These are phyloP conservation scores for Drosophila simulans DNA, from an alignment of 1,140 invertebrate species.

Conservation along the genomic window DNA sequence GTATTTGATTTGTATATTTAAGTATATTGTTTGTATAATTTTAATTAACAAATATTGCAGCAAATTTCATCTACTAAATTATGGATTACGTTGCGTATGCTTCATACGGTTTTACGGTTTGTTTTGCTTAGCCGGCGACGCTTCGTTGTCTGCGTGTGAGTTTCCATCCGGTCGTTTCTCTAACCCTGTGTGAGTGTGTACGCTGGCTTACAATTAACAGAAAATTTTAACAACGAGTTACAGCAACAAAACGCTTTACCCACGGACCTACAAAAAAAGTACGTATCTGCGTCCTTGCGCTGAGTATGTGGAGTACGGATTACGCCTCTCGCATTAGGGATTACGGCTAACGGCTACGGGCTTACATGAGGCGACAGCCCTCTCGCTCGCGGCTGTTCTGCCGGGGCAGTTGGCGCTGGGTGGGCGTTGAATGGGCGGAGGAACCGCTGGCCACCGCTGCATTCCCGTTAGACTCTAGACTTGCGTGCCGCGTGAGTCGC, in stretches of 20 bases:
- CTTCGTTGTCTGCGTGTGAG: constrained; percentile 56
- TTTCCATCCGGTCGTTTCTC: constrained; percentile 5
- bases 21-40: constrained; percentile 74
- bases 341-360: constrained; percentile 5
- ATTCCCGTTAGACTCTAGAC: constrained; percentile 63
- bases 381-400: constrained; percentile 58
- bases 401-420: constrained; percentile 47
- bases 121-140: constrained; percentile 31
- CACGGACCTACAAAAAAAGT: constrained; percentile 47
- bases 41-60: constrained; percentile 82
- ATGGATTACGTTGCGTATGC: constrained; percentile 64
- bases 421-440: constrained; percentile 60
- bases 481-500: constrained; percentile 67
- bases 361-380: constrained; percentile 66
- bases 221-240: constrained; percentile 61
- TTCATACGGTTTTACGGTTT: constrained; percentile 60
- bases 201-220: constrained; percentile 51
- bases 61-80: constrained; percentile 80
- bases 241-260: constrained; percentile 38
- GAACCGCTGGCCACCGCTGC: constrained; percentile 25
- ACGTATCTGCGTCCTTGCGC: constrained; percentile 52
- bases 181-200: constrained; percentile 22
- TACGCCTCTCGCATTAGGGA: constrained; percentile 3
- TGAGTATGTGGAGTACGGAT: constrained; percentile 59
- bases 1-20: constrained; percentile 72